Percentiles rank a stretch among this genome's conserved stretches.
Conservation (phyloP, 2,113 vertebrate genomes). For the Zosterops lateralis region DNA sequence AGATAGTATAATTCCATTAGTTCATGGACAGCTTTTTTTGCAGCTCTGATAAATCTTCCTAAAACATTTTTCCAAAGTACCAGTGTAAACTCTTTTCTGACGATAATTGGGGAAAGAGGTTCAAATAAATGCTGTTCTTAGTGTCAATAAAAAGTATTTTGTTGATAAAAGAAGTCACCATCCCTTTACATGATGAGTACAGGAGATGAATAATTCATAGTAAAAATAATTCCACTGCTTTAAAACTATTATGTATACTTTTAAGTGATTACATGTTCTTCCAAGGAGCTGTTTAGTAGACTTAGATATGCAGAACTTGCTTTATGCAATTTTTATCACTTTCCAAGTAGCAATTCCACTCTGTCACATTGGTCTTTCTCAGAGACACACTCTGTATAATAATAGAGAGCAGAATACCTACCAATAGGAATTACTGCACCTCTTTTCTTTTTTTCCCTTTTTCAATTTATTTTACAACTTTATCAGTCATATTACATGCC, state of each 20-base stretch:
- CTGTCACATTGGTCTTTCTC: neutral
- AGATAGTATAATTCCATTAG: slow-evolving; percentile 77
- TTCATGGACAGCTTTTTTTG: slow-evolving; percentile 63
- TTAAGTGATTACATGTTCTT: slow-evolving; percentile 13
- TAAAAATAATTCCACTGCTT: slow-evolving; percentile 36
- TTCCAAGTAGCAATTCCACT: slow-evolving; percentile 14
- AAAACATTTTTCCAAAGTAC: slow-evolving; percentile 56
- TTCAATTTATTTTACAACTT: neutral
- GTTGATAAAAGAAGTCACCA: slow-evolving; percentile 51
- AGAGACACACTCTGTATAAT: neutral
- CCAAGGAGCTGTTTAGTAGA: slow-evolving; percentile 7
- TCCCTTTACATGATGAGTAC: neutral
- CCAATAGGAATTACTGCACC: neutral
- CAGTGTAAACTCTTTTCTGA: slow-evolving; percentile 58
- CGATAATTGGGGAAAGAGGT: slow-evolving; percentile 51
- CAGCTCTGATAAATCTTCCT: slow-evolving; percentile 55
- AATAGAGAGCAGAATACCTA: neutral
- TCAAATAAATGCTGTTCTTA: slow-evolving; percentile 58
- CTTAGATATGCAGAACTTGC: neutral
- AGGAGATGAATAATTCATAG: slow-evolving; percentile 66
- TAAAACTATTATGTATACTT: slow-evolving; percentile 38
- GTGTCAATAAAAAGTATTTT: slow-evolving; percentile 50
- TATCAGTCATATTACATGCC: neutral
- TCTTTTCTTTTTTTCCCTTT: neutral
- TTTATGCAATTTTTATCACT: neutral